Conservation (phyloP, 2,797 vertebrate genomes). For the Phyllotis vaccarum region DNA sequence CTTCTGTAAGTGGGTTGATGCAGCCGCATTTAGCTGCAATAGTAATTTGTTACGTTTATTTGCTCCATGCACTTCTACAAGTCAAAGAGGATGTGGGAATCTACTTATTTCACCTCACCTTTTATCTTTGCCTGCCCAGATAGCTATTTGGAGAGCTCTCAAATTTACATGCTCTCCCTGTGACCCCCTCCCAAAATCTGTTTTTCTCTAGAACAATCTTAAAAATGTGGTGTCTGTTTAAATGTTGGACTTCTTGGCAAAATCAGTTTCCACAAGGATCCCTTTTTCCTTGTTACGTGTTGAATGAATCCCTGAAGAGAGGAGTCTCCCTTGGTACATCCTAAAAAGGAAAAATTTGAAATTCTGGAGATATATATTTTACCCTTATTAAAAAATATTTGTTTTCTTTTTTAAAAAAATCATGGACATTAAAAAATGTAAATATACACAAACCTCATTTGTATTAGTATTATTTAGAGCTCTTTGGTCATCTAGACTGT, state of each 20-base stretch:
- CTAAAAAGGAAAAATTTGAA: constrained; percentile 39
- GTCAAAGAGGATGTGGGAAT: neutral
- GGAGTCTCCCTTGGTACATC: neutral
- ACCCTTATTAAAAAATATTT: constrained; percentile 43
- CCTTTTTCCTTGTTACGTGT: constrained; percentile 16
- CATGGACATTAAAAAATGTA: constrained; percentile 10
- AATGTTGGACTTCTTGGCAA: neutral
- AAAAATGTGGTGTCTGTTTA: constrained; percentile 15
- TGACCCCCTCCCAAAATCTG: neutral
- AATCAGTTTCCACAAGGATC: constrained; percentile 12
- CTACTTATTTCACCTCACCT: neutral
- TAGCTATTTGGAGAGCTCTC: neutral
- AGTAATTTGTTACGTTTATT: neutral
- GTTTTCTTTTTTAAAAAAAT: neutral
- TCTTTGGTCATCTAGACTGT: neutral
- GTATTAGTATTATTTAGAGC: constrained; percentile 6
- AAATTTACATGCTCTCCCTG: neutral
- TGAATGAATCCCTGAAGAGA: neutral
- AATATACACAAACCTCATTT: neutral
- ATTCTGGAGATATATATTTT: neutral
- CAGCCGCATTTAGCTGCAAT: neutral
- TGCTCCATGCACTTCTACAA: neutral
- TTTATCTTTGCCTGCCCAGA: neutral
- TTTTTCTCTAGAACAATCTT: constrained; percentile 19
- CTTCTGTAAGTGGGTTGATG: neutral